A percentile compares a stretch with the other conserved stretches of the same genome.
Conservation (phyloP, 1,140 invertebrate species). For the Gryon sp. region DNA sequence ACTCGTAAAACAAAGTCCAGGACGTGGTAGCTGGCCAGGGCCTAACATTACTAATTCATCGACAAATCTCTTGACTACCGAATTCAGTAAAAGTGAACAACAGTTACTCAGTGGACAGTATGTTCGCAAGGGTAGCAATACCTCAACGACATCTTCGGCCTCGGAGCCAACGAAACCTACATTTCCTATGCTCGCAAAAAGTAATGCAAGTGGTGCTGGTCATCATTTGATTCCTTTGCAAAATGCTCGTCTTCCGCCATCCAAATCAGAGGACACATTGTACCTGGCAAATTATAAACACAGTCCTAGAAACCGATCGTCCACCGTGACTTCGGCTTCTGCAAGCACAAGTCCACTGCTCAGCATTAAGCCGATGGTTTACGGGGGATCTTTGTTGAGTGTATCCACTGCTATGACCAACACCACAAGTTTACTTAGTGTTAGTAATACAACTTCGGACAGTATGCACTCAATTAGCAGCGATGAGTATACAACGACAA, state of each 20-base stretch:
- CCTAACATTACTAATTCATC: slow-evolving; percentile 83
- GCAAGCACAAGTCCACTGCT: slow-evolving; percentile 84
- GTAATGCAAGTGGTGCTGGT: slow-evolving; percentile 74
- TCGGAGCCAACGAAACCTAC: slow-evolving; percentile 68
- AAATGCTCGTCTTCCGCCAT: slow-evolving; percentile 82
- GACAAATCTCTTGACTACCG: slow-evolving; percentile 81
- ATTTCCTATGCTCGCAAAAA: slow-evolving; percentile 52
- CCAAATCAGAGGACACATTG: slow-evolving; percentile 88
- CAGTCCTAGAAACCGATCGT: slow-evolving; percentile 80
- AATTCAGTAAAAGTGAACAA: slow-evolving; percentile 91
- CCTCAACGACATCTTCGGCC: slow-evolving; percentile 69
- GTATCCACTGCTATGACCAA: slow-evolving; percentile 74
- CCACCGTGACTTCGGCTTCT: slow-evolving; percentile 81
- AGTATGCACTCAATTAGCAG: slow-evolving; percentile 84
- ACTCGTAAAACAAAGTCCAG: slow-evolving; percentile 86
- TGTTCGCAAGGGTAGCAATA: slow-evolving; percentile 72
- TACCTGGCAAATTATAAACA: slow-evolving; percentile 81
- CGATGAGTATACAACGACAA: slow-evolving; percentile 69
- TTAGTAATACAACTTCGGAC: slow-evolving; percentile 74
- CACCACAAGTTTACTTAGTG: slow-evolving; percentile 82
- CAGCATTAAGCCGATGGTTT: slow-evolving; percentile 81
- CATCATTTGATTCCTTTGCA: slow-evolving; percentile 65
- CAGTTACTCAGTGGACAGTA: slow-evolving; percentile 80
- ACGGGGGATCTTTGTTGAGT: slow-evolving; percentile 75
- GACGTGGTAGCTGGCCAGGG: slow-evolving; percentile 90